Evolutionary conservation across 1,140 invertebrate genomes (phyloP), one percentile per base, ranked within the genome.

Genomic region (Coptotermes formosanus): DNA sequence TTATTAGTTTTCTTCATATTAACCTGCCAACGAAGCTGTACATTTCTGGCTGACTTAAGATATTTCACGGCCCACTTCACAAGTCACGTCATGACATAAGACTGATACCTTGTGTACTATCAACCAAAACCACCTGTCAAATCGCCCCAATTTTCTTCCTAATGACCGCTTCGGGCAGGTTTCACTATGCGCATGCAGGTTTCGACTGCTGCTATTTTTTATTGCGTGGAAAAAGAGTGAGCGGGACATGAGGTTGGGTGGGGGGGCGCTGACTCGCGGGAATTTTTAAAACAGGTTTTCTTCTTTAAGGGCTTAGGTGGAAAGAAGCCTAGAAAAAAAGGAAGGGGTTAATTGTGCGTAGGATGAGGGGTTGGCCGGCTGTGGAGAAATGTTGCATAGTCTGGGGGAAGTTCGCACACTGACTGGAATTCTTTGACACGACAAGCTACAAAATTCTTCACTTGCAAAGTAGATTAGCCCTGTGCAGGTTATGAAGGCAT

Each of bases 221-320:
- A 30, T 75, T 75, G 25, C n/a, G 25, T 30, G 25, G 7, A 75
- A 30, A n/a, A 75, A 30, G 64, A 30, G 64, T 16, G 64, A 75
- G 64, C 9, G 25, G 2, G 64, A n/a, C 7, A 30, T n/a, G 21
- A 59, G 55, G 55, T 23, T 1, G n/a, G n/a, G 64, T 6, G 64
- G 25, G 64, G 64, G 64, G n/a, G 64, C 30, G 64, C 64, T 75
- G 64, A 75, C 64, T 75, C 25, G 64, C 64, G 64, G 64, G 64
- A 75, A 75, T 75, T 75, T 75, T 75, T 75, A 75, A 75, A 75
- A 75, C 64, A 75, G 64, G 64, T 75, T 75, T 75, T 75, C 64
- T 75, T 75, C 64, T 75, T 75, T 75, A 75, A 75, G 64, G 64
- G 64, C n/a, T 75, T 75, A 75, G 25, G 64, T 75, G 64, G 64